Evolutionary conservation across 2,113 vertebrate species (phyloP), one percentile per base, ranked within the genome.

Genomic region (Urocitellus parryii): DNA sequence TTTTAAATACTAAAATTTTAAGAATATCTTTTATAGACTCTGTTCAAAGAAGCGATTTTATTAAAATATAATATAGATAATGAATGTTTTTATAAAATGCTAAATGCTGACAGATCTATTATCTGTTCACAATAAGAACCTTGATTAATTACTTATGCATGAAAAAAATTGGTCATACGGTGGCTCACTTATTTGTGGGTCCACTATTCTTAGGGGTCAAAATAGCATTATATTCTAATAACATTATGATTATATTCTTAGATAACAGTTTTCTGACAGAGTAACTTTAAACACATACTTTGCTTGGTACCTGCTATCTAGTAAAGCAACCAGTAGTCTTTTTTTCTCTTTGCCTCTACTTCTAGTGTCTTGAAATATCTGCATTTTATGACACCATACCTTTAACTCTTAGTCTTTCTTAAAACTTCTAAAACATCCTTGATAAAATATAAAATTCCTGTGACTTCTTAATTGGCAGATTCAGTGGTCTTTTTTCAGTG

Each of bases 31-130:
- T 70, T 77, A 32, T 77, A 68, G 72, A 89, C 18, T 90, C 42
- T 93, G 48, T 91, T 82, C 45, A 93, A 70, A 87, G n/a, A 79
- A 48, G 7, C 56, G 73, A 61, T 56, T 94, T 65, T 42, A 25
- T 82, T 93, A 90, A 97, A 90, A 91, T 67, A 65, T 74, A 70
- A 88, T 88, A 45, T 18, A 68, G 53, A 68, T 4, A 61, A 37
- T 92, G 77, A 56, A 73, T 84, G 80, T 87, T 93, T 97, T 97
- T 85, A 6, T 91, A 74, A 95, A 83, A 32, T 91, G 68, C 45
- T 86, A 29, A 90, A 67, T 76, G 61, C 7, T 82, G 70, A 78
- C 42, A 81, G 83, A 51, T 42, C 14, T 78, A 27, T 29, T 93
- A 12, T n/a, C 42, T 96, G 8, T 87, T 95, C 27, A 63, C 20